A percentile compares a stretch with the other conserved stretches of the same genome.
Conservation (phyloP, 1,140 invertebrate species). For the Hyles euphorbiae region DNA sequence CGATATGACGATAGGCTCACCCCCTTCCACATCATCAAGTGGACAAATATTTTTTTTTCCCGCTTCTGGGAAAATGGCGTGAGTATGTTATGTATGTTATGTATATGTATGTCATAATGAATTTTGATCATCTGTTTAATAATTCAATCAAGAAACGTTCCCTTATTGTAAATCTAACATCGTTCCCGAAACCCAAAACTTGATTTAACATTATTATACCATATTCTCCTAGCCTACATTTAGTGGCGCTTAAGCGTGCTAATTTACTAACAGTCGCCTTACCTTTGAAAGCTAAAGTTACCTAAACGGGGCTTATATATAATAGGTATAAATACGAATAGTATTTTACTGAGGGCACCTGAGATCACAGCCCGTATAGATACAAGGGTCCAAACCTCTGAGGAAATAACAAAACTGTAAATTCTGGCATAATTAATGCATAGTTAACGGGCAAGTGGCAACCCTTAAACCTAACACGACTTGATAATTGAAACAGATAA, state of each 20-base stretch:
- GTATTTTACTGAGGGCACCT: constrained; percentile 1
- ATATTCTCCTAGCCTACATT: neutral
- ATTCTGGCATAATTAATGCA: constrained; percentile 14
- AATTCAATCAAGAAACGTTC: no score
- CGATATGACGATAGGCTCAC: no score
- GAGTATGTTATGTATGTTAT: no score
- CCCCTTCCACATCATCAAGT: no score
- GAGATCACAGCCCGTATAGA: neutral
- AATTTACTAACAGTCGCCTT: no score
- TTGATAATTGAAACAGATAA: constrained; percentile 20
- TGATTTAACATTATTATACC: neutral
- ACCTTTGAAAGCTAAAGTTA: no score
- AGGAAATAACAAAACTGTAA: constrained; percentile 16
- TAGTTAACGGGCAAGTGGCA: constrained; percentile 5
- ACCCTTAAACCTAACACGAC: constrained; percentile 3
- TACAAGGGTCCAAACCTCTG: constrained; percentile 6
- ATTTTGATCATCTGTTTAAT: no score
- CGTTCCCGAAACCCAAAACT: neutral
- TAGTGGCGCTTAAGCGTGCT: neutral
- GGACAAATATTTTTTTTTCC: no score
- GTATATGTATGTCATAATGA: no score
- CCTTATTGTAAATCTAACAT: no score
- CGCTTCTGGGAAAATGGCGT: no score
- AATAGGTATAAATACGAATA: constrained; percentile 3
- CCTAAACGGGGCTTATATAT: neutral